Evolutionary conservation across 1,140 invertebrate genomes (phyloP), one percentile per base, ranked within the genome.

Genomic region (Oppia nitens): DNA sequence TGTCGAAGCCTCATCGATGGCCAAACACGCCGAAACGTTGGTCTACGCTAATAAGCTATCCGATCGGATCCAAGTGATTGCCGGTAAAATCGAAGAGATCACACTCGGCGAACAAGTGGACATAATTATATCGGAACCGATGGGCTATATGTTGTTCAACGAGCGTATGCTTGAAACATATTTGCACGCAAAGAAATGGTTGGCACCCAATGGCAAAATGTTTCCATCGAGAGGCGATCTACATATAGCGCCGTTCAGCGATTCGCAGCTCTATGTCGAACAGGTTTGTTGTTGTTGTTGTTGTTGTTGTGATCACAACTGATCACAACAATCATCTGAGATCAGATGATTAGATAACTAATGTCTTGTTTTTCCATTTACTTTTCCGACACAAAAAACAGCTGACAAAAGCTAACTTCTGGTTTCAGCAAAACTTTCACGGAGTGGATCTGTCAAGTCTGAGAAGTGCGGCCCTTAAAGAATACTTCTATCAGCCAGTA

Each of bases 61-160:
- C 59, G 83, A 85, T 67, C 81, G 81, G 67, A 91, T 98, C 57
- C 77, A 83, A 62, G 90, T 99, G 1, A 83, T 98, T 66, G 83
- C 92, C 49, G 95, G 95, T 6, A 98, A 98, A 79, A 93, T 99
- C 64, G 95, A 99, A 75, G 95, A 98, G 75, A 89, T 98, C 49
- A 84, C 87, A 60, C 72, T 98, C 60, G 91, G 92, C 3, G 93
- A 98, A 72, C 79, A 78, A 66, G 93, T 98, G 14, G 94, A 98
- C 75, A 82, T 95, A 27, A 96, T 98, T 66, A 92, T 99, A 61
- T 97, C 92, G 9, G 95, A 99, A 74, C 95, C 95, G 0, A 98
- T 98, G 95, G 95, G 95, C 26, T 98, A 98, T 68, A 98, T 98
- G 95, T 75, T 99, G 12, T 96, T 96, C 68, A 99, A 99, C 74